Conservation (phyloP, 2,888 invertebrate species). For the Drosophila differens region DNA sequence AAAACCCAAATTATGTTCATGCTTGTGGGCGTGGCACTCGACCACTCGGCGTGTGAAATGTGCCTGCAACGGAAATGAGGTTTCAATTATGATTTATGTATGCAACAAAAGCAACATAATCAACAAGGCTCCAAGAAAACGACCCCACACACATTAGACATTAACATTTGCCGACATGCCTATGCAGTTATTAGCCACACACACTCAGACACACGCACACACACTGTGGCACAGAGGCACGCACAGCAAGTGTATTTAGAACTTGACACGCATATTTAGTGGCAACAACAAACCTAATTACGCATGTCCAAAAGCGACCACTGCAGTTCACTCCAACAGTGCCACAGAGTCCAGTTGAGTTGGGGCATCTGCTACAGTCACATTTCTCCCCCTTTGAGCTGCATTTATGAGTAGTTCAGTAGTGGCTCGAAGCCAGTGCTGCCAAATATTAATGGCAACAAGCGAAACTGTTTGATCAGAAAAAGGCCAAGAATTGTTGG, state of each 20-base stretch:
- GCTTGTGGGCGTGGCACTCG: constrained; percentile 12
- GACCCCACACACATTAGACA: constrained; percentile 43
- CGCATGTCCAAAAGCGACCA: constrained; percentile 69
- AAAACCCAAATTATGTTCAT: constrained; percentile 58
- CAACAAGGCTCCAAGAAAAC: constrained; percentile 32
- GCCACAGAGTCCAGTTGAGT: constrained; percentile 12
- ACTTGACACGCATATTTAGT: constrained; percentile 81
- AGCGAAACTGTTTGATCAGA: background rate
- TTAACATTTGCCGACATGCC: constrained; percentile 57
- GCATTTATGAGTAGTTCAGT: constrained; percentile 58
- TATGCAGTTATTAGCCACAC: constrained; percentile 49
- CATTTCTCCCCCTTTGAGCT: constrained; percentile 6
- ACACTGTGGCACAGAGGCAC: background rate
- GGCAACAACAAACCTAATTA: constrained; percentile 79
- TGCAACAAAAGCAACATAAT: constrained; percentile 13
- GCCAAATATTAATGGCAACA: background rate
- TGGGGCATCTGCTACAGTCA: constrained; percentile 16
- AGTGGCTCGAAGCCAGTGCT: background rate
- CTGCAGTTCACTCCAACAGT: constrained; percentile 31
- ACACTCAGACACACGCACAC: constrained; percentile 6
- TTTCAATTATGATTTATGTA: constrained; percentile 77
- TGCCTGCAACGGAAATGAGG: constrained; percentile 79
- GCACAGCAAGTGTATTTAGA: constrained; percentile 40
- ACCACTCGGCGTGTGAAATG: constrained; percentile 56
- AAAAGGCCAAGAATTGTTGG: background rate